Evolutionary conservation across 2,888 invertebrate genomes (phyloP), one percentile per base, ranked within the genome.

Genomic region (Bugulina stolonifera): DNA sequence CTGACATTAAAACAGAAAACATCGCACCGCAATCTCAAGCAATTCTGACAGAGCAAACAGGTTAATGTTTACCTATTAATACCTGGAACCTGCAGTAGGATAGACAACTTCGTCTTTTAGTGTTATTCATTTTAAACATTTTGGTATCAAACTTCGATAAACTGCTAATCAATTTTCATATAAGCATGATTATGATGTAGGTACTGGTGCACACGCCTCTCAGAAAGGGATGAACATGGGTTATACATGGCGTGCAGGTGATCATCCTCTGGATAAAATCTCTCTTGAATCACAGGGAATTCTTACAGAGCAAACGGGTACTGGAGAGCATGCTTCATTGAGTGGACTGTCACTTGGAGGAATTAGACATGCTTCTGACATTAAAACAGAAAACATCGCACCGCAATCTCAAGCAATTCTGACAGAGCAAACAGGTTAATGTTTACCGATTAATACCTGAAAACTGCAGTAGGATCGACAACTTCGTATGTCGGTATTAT

Each of bases 41-140:
- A 27, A 14, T 64, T 32, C 64, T 64, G 10, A 22, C 22, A 14
- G 25, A 22, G 22, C 64, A 64, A 64, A 64, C 64, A 25, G 64
- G 64, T 64, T 29, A 77, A 72, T 83, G 82, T 75, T 79, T 82
- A 75, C 78, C 18, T n/a, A n/a, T n/a, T n/a, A n/a, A n/a, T n/a
- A n/a, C n/a, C n/a, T n/a, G n/a, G n/a, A n/a, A n/a, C n/a, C n/a
- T n/a, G n/a, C n/a, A n/a, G n/a, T n/a, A n/a, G n/a, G n/a, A n/a
- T n/a, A n/a, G n/a, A n/a, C n/a, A n/a, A n/a, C n/a, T n/a, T n/a
- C n/a, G n/a, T n/a, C n/a, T n/a, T n/a, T n/a, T n/a, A n/a, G n/a
- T n/a, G 43, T 43, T 43, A 43, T 43, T 43, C 43, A 43, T 10
- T 43, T 43, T 10, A 43, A 43, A 43, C 43, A n/a, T n/a, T n/a